Evolutionary conservation across 2,888 invertebrate species (phyloP), one percentile per base, ranked within the genome.

Genomic region (Perizoma affinitatum): DNA sequence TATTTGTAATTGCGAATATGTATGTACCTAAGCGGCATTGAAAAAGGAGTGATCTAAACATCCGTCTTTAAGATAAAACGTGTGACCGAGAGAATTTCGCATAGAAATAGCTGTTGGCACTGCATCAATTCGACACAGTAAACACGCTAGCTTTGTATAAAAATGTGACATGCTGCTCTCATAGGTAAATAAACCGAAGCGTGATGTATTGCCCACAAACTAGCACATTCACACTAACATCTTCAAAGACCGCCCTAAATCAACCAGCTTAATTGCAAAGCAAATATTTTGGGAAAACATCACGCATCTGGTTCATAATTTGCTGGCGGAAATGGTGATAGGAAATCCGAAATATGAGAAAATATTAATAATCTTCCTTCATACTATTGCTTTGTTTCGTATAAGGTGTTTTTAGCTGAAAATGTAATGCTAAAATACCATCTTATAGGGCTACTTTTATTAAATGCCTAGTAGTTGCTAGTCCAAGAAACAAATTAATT

Each of bases 41-140:
- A 52, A 52, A 58, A 48, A 52, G 54, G 40, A 58, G 54, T 56
- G 46, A 44, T 55, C 58, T 38, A n/a, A 55, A 43, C 38, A 55
- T 9, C 10, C 38, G 47, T 54, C 61, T 61, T 52, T 57, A 42
- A 60, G 65, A 66, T 49, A 66, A 69, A 38, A 38, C 38, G 58
- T 71, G 69, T 62, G 74, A 70, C 68, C 69, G 69, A 68, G 68
- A 53, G 58, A 66, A 69, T 70, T 70, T 74, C 67, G 75, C 76
- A 72, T 86, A 78, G 83, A 88, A 90, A 88, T 89, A 90, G 82
- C 82, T 70, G 84, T 87, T 90, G 90, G 90, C 90, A 89, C 82
- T 65, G 70, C 78, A 72, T 88, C 90, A 90, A 87, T 67, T 80
- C 75, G 67, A 63, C 70, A 67, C 74, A 72, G 80, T 85, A 83